phyloP scores from a whole-genome alignment of 2,797 vertebrate genomes.

The Cetoscarus ocellatus region DNA sequence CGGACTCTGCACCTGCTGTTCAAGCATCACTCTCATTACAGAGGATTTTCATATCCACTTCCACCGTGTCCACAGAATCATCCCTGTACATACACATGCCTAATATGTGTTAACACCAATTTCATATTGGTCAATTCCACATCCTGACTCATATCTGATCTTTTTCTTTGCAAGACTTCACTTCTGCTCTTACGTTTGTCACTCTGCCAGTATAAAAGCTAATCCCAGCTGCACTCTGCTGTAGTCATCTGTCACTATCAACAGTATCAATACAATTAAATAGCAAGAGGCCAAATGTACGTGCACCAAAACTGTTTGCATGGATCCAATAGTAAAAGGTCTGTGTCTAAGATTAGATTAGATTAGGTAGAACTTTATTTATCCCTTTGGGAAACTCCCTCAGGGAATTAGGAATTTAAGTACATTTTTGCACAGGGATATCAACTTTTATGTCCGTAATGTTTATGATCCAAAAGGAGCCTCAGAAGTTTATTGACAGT shows the following conservation, averaged over 20 bases:
- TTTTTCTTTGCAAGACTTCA: constrained; percentile 25
- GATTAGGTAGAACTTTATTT: too few relatives aligned
- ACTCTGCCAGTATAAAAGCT: constrained; percentile 9
- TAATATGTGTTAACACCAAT: constrained; percentile 46
- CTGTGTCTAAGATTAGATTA: not conserved
- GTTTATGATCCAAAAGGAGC: too few relatives aligned
- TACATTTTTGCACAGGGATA: too few relatives aligned
- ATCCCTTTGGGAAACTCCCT: too few relatives aligned
- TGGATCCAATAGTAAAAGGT: not conserved
- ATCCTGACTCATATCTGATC: constrained; percentile 22
- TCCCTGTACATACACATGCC: constrained; percentile 16
- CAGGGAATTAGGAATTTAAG: too few relatives aligned
- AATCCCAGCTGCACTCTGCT: constrained; percentile 10
- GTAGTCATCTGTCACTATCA: constrained; percentile 15
- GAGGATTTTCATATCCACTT: constrained; percentile 54
- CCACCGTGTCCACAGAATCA: constrained; percentile 23
- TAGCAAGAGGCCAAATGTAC: not conserved
- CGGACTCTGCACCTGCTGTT: constrained; percentile 66
- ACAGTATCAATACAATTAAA: not conserved
- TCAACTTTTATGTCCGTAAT: too few relatives aligned
- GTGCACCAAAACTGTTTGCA: not conserved
- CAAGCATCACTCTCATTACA: constrained; percentile 68
- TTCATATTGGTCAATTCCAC: constrained; percentile 11
- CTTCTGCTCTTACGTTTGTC: constrained; percentile 15
- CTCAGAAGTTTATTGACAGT: too few relatives aligned